Conservation (phyloP, 2,888 invertebrate genomes). For the Carabus problematicus region DNA sequence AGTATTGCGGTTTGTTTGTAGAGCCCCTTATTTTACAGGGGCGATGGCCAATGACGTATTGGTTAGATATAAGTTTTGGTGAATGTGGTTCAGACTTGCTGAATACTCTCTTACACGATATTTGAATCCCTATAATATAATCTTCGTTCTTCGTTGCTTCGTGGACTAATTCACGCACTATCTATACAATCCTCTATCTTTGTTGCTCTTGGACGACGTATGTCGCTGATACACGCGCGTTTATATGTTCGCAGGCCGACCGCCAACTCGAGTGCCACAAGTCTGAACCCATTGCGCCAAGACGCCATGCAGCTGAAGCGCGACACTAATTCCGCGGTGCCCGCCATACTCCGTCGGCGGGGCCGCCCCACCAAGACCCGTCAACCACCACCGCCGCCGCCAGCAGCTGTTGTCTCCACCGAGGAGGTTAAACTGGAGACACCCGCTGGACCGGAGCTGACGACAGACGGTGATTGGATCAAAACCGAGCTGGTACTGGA, state of each 20-base stretch:
- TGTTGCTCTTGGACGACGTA: too few relatives aligned
- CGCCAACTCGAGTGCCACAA: conserved; percentile 48
- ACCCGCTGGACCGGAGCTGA: neutral
- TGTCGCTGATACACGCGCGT: conserved; percentile 35
- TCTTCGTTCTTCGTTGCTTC: too few relatives aligned
- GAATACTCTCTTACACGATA: too few relatives aligned
- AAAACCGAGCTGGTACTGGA: conserved; percentile 42
- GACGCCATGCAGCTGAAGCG: conserved; percentile 2
- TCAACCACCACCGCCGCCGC: conserved; percentile 35
- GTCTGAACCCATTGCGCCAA: conserved; percentile 53
- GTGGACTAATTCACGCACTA: too few relatives aligned
- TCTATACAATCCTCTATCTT: conserved; percentile 28
- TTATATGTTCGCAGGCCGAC: conserved; percentile 50
- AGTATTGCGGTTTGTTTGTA: too few relatives aligned
- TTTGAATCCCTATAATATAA: too few relatives aligned
- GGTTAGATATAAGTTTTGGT: too few relatives aligned
- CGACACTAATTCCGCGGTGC: conserved; percentile 4
- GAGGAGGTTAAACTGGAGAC: conserved; percentile 5
- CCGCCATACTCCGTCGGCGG: conserved; percentile 30
- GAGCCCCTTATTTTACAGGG: too few relatives aligned
- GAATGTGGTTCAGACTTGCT: conserved; percentile 47
- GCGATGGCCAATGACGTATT: too few relatives aligned
- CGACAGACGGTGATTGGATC: conserved; percentile 43
- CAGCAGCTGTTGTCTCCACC: neutral
- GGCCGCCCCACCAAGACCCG: conserved; percentile 36